Percentiles rank a stretch among this genome's conserved stretches.
phyloP scores from a whole-genome alignment of 2,888 invertebrate genomes.

The Macrosiphum euphorbiae region DNA sequence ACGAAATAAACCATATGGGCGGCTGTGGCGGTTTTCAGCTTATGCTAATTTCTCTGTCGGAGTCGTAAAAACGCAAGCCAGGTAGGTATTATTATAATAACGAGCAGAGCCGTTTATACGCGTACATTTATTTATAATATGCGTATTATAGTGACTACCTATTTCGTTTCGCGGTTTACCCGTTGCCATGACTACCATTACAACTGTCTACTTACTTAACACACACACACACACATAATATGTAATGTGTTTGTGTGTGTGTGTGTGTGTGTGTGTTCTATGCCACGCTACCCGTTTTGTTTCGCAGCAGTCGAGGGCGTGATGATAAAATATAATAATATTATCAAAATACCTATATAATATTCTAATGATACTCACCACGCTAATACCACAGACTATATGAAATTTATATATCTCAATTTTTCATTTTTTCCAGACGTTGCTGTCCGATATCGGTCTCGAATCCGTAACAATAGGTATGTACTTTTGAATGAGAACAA shows the following conservation, averaged over 20 bases:
- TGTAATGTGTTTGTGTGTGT: not conserved
- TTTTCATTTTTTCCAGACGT: no score
- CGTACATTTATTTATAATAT: not conserved
- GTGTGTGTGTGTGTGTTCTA: not conserved
- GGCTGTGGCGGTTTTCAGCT: constrained; percentile 44
- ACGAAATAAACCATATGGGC: constrained; percentile 55
- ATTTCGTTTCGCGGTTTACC: constrained; percentile 41
- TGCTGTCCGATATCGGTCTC: no score
- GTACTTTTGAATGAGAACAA: no score
- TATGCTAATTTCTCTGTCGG: constrained; percentile 44
- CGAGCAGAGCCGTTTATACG: constrained; percentile 43
- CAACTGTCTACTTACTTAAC: not conserved
- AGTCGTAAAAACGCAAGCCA: constrained; percentile 51
- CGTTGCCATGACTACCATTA: constrained; percentile 39
- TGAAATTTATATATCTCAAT: no score
- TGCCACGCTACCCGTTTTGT: not conserved
- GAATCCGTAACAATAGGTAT: no score
- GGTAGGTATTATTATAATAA: constrained; percentile 10
- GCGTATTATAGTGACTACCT: not conserved
- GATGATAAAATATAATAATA: not conserved
- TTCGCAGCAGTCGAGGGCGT: not conserved
- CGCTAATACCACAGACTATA: no score
- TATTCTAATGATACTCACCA: not conserved
- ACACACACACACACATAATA: not conserved
- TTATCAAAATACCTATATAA: not conserved